A percentile compares a stretch with the other conserved stretches of the same genome.
phyloP scores from a whole-genome alignment of 2,113 vertebrate genomes.

The Rousettus leschenaultii region DNA sequence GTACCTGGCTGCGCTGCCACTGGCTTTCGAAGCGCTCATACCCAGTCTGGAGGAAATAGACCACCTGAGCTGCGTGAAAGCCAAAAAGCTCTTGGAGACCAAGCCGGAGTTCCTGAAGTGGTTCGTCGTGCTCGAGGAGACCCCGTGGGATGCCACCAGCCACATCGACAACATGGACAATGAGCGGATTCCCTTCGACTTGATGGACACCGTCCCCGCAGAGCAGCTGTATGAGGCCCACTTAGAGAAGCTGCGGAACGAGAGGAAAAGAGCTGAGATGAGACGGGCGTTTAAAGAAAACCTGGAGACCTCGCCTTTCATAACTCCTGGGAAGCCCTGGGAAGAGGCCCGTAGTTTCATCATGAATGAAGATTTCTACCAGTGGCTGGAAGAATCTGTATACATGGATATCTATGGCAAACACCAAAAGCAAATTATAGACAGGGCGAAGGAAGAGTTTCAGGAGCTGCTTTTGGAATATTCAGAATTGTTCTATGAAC shows the following conservation, averaged over 20 bases:
- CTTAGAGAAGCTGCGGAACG: constrained; percentile 90
- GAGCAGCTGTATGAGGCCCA: constrained; percentile 89
- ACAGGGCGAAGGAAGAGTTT: constrained; percentile 96
- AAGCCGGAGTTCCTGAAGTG: constrained; percentile 93
- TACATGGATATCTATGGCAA: constrained; percentile 95
- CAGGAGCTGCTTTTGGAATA: constrained; percentile 97
- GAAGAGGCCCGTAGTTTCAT: constrained; percentile 97
- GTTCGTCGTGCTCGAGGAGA: constrained; percentile 96
- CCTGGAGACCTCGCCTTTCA: constrained; percentile 90
- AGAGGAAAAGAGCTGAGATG: constrained; percentile 92
- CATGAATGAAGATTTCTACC: constrained; percentile 96
- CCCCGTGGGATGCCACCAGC: constrained; percentile 92
- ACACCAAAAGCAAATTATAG: constrained; percentile 97
- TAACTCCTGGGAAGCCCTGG: constrained; percentile 97
- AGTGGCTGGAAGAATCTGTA: constrained; percentile 92
- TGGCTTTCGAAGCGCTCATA: constrained; percentile 89
- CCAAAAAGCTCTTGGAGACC: constrained; percentile 91
- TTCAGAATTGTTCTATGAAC: constrained; percentile 97
- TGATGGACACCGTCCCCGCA: constrained; percentile 89
- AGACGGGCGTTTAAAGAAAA: constrained; percentile 92
- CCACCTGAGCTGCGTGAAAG: constrained; percentile 89
- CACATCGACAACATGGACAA: constrained; percentile 91
- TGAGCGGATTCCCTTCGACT: constrained; percentile 94
- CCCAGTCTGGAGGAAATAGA: constrained; percentile 94
- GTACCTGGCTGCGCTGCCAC: constrained; percentile 89